Evolutionary conservation across 2,797 vertebrate genomes (phyloP).

Genomic region (Taeniopygia guttata): DNA sequence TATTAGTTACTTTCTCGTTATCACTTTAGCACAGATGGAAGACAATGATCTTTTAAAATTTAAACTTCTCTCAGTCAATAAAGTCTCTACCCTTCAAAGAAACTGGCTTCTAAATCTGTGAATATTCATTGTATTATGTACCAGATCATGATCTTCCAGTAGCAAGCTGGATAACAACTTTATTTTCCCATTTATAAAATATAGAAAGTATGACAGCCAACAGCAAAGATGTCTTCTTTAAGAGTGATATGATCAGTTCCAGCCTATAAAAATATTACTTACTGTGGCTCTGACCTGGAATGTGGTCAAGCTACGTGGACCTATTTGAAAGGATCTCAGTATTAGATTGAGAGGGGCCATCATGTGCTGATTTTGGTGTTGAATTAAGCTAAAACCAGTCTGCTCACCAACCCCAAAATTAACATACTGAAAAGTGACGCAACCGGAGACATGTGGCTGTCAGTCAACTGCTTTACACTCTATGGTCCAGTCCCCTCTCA

Average conservation of each 20-base stretch:
- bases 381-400: not conserved
- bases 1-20: not conserved
- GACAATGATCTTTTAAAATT: not conserved
- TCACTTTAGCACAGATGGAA: not conserved
- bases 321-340: not conserved
- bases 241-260: not conserved
- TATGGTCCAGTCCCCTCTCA: not conserved
- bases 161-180: not conserved
- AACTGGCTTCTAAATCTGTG: not conserved
- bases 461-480: not conserved
- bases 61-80: not conserved
- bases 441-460: fast-evolving
- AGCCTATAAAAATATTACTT: not conserved
- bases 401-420: not conserved
- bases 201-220: not conserved
- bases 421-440: not conserved
- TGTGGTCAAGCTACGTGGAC: not conserved
- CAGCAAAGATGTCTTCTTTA: not conserved
- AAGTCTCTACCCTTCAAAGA: not conserved
- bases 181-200: not conserved
- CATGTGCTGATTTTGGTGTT: not conserved
- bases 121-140: not conserved
- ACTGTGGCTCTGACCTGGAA: not conserved
- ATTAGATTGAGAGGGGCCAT: fast-evolving
- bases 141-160: not conserved